Evolutionary conservation across 2,888 invertebrate genomes (phyloP).

Genomic region (Drosophila atripex): DNA sequence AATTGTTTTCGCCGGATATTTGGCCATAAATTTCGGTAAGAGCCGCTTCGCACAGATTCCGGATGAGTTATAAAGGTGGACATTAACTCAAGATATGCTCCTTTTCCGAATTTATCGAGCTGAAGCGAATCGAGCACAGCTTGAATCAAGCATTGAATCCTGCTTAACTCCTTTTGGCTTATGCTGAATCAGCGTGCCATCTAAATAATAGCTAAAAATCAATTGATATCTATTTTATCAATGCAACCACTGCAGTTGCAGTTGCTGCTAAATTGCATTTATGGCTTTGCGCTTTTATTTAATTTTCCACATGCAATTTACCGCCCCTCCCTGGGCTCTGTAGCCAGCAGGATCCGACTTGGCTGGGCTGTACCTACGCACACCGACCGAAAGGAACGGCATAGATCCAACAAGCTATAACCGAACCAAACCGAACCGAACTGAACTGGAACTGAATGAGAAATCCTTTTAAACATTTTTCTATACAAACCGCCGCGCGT

Average conservation of each 20-base stretch:
- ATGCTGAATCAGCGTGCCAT: conserved; percentile 39
- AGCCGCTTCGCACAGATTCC: neutral
- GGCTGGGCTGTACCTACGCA: conserved; percentile 43
- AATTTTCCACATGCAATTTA: conserved; percentile 69
- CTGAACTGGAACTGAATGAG: conserved; percentile 25
- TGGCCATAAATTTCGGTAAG: conserved; percentile 26
- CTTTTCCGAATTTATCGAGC: neutral
- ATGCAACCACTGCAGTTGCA: conserved; percentile 49
- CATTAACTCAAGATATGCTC: conserved; percentile 10
- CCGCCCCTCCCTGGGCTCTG: conserved; percentile 13
- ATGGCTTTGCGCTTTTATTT: conserved; percentile 73
- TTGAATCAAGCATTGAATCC: conserved; percentile 14
- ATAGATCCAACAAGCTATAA: conserved; percentile 2
- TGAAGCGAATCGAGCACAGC: no score
- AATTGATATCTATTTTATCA: conserved; percentile 71
- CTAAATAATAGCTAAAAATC: conserved; percentile 69
- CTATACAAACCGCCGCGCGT: conserved; percentile 69
- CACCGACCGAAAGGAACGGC: conserved; percentile 3
- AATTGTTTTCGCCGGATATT: conserved; percentile 53
- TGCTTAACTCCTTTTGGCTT: conserved; percentile 2
- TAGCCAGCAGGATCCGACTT: neutral
- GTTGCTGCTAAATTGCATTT: conserved; percentile 73
- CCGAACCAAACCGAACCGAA: conserved; percentile 12
- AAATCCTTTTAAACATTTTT: conserved; percentile 68
- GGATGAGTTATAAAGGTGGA: conserved; percentile 12